A percentile compares a stretch with the other conserved stretches of the same genome.
Evolutionary conservation across 2,888 invertebrate genomes (phyloP).

Genomic region (Siphonodentalium dalli): DNA sequence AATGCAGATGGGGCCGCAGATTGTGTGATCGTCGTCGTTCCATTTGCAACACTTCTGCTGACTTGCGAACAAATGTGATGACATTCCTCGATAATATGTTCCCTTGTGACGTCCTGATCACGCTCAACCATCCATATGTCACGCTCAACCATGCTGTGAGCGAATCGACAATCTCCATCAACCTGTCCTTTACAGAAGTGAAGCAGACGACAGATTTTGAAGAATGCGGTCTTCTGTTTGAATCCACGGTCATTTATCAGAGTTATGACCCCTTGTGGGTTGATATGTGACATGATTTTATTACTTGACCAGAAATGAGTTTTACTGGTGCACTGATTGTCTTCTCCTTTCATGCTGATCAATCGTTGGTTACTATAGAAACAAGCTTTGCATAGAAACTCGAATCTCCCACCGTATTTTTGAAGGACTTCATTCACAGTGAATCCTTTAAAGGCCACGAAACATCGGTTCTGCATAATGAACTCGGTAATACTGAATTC

Average conservation of each 20-base stretch:
- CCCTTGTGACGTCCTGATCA: slow-evolving; percentile 42
- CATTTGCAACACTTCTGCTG: background rate
- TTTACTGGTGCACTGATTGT: slow-evolving; percentile 29
- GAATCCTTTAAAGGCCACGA: slow-evolving; percentile 26
- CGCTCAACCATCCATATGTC: slow-evolving; percentile 60
- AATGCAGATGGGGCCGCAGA: slow-evolving; percentile 2
- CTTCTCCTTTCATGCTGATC: slow-evolving; percentile 28
- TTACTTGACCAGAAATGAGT: slow-evolving; percentile 46
- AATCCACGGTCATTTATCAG: slow-evolving; percentile 46
- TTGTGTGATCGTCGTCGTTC: background rate
- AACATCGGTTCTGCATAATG: slow-evolving; percentile 43
- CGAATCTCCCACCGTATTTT: slow-evolving; percentile 50
- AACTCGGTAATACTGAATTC: slow-evolving; percentile 54
- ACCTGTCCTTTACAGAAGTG: slow-evolving; percentile 43
- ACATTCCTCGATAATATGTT: slow-evolving; percentile 38
- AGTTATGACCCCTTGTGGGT: slow-evolving; percentile 34
- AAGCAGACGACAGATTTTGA: slow-evolving; percentile 51
- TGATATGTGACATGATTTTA: slow-evolving; percentile 48
- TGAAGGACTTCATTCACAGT: slow-evolving; percentile 39
- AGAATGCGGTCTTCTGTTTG: slow-evolving; percentile 52
- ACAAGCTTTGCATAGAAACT: slow-evolving; percentile 52
- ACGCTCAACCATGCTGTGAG: slow-evolving; percentile 56
- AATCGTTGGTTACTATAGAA: slow-evolving; percentile 41
- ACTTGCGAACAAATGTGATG: background rate
- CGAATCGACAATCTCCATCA: slow-evolving; percentile 44